Evolutionary conservation across 92 coral and sea anemone genomes (phyloP).

Genomic region (Meandrina meandrites): DNA sequence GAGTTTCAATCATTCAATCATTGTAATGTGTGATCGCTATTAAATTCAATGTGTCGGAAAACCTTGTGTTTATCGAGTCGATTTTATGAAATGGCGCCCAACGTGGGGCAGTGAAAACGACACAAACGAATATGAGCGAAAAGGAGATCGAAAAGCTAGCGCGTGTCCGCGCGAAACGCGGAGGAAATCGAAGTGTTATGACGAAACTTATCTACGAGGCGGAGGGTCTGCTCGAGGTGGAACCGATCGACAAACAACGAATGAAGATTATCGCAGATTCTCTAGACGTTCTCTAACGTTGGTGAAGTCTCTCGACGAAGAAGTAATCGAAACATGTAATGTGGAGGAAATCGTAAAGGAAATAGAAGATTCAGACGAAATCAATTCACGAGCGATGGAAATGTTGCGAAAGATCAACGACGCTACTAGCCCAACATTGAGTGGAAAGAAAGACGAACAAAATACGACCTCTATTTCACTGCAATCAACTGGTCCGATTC

Average conservation of each 20-base stretch:
- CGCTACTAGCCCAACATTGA: background rate
- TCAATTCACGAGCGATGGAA: slow-evolving; percentile 48
- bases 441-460: background rate
- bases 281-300: background rate
- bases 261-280: background rate
- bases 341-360: slow-evolving; percentile 49
- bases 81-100: no score
- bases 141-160: background rate
- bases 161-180: background rate
- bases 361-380: slow-evolving; percentile 50
- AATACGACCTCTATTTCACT: no score
- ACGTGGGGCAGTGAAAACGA: background rate
- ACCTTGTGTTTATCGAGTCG: no score
- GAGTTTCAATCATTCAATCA: no score
- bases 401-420: slow-evolving; percentile 29
- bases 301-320: slow-evolving; percentile 27
- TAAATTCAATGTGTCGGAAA: no score
- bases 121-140: background rate
- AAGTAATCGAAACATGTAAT: slow-evolving; percentile 28
- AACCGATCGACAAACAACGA: background rate
- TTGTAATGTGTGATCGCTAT: no score
- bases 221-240: background rate
- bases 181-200: background rate
- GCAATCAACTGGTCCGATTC: no score
- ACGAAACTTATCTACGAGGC: background rate